Evolutionary conservation across 2,113 vertebrate genomes (phyloP).

Genomic region (Peucedramus taeniatus): DNA sequence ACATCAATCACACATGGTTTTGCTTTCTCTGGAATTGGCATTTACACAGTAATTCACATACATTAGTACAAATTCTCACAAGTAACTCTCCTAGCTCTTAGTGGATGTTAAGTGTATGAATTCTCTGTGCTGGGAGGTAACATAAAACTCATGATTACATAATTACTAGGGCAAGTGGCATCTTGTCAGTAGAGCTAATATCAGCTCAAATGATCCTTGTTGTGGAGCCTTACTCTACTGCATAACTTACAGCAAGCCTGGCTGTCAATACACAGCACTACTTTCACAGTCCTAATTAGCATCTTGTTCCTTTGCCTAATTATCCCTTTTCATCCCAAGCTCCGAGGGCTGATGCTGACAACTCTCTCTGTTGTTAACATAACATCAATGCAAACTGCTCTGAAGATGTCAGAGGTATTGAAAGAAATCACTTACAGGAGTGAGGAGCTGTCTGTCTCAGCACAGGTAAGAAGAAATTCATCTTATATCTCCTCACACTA

Average conservation of each 20-base stretch:
- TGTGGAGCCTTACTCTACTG: background rate
- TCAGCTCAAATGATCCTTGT: background rate
- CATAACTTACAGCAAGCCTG: background rate
- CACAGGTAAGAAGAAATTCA: constrained; percentile 75
- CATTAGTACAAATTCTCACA: background rate
- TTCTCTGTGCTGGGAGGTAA: background rate
- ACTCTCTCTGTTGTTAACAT: constrained; percentile 73
- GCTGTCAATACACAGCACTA: background rate
- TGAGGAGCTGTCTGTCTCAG: constrained; percentile 78
- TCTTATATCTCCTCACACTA: background rate
- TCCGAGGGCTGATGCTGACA: constrained; percentile 82
- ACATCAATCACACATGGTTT: background rate
- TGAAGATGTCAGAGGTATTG: constrained; percentile 80
- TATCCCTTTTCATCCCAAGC: constrained; percentile 67
- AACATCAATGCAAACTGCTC: constrained; percentile 75
- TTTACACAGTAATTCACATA: background rate
- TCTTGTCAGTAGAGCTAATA: constrained; percentile 9
- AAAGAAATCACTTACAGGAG: constrained; percentile 77
- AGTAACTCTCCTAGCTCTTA: background rate
- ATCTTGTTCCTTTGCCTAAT: constrained; percentile 16
- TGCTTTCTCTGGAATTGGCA: background rate
- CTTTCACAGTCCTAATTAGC: constrained; percentile 5
- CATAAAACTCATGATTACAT: background rate
- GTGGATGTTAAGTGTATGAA: background rate
- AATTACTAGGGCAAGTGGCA: constrained; percentile 4